phyloP scores from a whole-genome alignment of 1,140 invertebrate genomes.

The Brachystomella parvula region DNA sequence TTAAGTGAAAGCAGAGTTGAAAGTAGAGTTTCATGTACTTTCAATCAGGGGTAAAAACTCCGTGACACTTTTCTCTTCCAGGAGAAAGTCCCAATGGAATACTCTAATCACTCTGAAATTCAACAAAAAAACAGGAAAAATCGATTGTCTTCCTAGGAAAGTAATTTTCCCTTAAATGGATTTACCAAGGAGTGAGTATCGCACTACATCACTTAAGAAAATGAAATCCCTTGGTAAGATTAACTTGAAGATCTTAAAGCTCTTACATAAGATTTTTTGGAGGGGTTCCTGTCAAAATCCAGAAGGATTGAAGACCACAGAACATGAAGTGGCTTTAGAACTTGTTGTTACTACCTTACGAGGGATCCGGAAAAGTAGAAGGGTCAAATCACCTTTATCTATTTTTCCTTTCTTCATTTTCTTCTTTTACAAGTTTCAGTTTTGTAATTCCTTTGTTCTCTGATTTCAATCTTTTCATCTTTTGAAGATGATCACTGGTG shows the following conservation, averaged over 20 bases:
- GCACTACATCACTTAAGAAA: not conserved
- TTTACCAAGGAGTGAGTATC: not conserved
- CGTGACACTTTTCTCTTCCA: not conserved
- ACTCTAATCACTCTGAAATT: too few species aligned
- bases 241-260: not conserved
- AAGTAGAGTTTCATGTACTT: not conserved
- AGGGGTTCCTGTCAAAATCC: not conserved
- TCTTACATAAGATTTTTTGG: not conserved
- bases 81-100: not conserved
- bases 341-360: not conserved
- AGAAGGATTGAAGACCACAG: not conserved
- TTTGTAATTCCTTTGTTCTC: not conserved
- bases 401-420: not conserved
- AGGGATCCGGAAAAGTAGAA: not conserved
- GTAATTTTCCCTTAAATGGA: not conserved
- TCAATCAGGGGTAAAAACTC: not conserved
- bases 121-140: too few species aligned
- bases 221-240: not conserved
- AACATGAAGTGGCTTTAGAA: not conserved
- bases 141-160: too few species aligned
- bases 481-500: not conserved
- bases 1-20: not conserved
- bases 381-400: not conserved
- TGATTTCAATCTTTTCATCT: not conserved
- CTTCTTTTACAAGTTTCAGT: not conserved